Conservation (phyloP, 1,140 invertebrate species). For the Leptinotarsa texana region DNA sequence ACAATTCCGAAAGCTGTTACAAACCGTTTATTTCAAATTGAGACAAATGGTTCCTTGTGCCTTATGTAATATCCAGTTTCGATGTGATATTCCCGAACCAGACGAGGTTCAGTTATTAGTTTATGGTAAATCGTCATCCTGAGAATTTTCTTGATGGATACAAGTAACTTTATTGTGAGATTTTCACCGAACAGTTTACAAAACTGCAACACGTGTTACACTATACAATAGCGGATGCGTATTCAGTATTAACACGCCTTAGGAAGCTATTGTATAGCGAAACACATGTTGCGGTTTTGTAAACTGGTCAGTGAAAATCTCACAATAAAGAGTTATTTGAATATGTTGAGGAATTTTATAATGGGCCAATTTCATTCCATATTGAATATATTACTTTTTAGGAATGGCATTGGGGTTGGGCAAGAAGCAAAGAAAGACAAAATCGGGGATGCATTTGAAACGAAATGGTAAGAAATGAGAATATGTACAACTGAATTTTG, state of each 20-base stretch:
- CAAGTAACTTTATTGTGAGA: no score
- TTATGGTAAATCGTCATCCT: slow-evolving; percentile 57
- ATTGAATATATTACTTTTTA: slow-evolving; percentile 38
- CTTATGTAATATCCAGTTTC: slow-evolving; percentile 76
- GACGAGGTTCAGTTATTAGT: slow-evolving; percentile 89
- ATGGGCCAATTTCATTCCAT: background rate
- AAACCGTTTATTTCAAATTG: slow-evolving; percentile 85
- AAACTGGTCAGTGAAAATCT: no score
- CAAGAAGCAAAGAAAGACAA: slow-evolving; percentile 57
- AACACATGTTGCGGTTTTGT: no score
- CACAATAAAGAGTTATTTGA: no score
- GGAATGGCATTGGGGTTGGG: slow-evolving; percentile 75
- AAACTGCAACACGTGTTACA: no score
- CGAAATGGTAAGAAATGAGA: slow-evolving; percentile 10
- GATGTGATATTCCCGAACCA: slow-evolving; percentile 79
- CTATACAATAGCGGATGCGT: no score
- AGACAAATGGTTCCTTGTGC: slow-evolving; percentile 82
- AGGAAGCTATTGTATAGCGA: no score
- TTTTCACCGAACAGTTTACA: no score
- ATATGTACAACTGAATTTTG: no score
- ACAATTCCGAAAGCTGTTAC: slow-evolving; percentile 59
- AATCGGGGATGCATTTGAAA: background rate
- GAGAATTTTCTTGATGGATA: background rate
- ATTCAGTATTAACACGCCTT: no score
- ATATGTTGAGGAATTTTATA: no score